phyloP scores from a whole-genome alignment of 2,113 vertebrate species.

The Ornithorhynchus anatinus region DNA sequence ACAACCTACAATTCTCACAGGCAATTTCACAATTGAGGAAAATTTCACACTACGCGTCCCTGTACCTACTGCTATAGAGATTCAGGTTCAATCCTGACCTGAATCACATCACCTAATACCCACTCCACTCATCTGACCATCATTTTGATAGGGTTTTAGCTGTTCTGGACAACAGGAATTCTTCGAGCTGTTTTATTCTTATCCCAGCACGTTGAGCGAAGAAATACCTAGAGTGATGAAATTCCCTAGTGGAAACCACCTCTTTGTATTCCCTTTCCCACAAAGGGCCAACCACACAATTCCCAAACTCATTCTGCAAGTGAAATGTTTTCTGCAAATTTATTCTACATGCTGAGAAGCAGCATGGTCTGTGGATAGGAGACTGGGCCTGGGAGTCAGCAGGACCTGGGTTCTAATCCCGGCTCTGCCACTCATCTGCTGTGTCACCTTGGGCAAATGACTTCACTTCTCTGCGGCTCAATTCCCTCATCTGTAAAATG shows the following conservation, averaged over 20 bases:
- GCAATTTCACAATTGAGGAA: slow-evolving; percentile 53
- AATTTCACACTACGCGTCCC: slow-evolving; percentile 26
- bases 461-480: no score
- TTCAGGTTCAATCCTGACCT: slow-evolving; percentile 13
- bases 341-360: no score
- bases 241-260: background rate
- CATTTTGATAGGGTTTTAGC: slow-evolving; percentile 27
- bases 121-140: slow-evolving; percentile 23
- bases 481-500: no score
- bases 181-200: slow-evolving; percentile 2
- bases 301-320: no score
- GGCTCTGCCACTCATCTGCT: no score
- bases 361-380: no score
- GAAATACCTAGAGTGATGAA: background rate
- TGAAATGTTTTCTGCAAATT: no score
- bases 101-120: slow-evolving; percentile 2
- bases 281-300: no score
- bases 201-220: slow-evolving; percentile 15
- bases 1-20: slow-evolving; percentile 55
- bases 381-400: no score
- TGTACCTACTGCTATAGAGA: slow-evolving; percentile 35
- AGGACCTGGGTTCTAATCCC: no score
- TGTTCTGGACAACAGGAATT: slow-evolving; percentile 39
- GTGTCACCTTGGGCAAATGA: no score
- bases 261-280: background rate